Percentiles rank a stretch among this genome's conserved stretches.
Evolutionary conservation across 1,140 invertebrate species (phyloP).

Genomic region (Protaetia brevitarsis): DNA sequence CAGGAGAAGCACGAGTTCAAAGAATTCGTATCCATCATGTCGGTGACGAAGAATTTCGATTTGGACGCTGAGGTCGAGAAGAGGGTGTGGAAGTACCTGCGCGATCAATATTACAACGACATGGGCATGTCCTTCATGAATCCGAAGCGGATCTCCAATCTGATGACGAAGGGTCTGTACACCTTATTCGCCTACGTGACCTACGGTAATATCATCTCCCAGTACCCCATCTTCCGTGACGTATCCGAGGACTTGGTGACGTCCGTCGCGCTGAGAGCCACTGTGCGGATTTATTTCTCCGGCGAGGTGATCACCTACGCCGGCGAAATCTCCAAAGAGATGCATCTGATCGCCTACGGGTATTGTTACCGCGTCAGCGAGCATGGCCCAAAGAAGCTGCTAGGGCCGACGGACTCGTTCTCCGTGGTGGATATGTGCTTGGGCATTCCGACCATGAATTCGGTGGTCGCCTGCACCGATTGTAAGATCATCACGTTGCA

Average conservation of each 20-base stretch:
- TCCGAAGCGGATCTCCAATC: neutral
- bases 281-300: neutral
- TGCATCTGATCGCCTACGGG: constrained; percentile 9
- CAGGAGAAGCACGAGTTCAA: constrained; percentile 21
- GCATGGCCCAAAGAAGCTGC: neutral
- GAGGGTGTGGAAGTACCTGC: constrained; percentile 4
- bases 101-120: constrained; percentile 4
- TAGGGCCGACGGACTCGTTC: neutral
- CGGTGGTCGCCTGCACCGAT: neutral
- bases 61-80: neutral
- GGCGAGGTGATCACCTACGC: constrained; percentile 19
- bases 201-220: neutral
- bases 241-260: neutral
- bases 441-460: constrained; percentile 2
- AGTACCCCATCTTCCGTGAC: neutral
- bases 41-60: neutral
- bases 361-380: neutral
- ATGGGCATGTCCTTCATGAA: constrained; percentile 11
- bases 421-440: constrained; percentile 18
- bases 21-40: constrained; percentile 13
- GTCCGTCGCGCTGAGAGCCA: neutral
- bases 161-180: neutral
- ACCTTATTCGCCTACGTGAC: neutral
- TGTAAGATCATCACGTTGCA: constrained; percentile 1
- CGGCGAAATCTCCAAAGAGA: constrained; percentile 26